Conservation (phyloP, 2,797 vertebrate species). For the Rhynchonycteris naso region DNA sequence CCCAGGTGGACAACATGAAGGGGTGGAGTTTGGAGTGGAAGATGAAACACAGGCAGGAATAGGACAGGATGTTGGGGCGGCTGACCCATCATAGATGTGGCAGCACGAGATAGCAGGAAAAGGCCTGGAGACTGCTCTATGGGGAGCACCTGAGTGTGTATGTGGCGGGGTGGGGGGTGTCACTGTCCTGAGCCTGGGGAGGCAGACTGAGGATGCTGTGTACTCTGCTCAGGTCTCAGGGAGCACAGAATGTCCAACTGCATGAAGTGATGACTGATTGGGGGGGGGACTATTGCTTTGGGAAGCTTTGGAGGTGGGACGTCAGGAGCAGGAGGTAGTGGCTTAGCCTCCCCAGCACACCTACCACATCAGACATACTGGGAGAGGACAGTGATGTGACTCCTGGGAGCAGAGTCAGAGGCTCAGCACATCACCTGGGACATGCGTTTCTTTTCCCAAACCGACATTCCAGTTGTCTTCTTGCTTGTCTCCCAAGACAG, state of each 20-base stretch:
- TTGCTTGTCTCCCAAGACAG: neutral
- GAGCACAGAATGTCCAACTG: neutral
- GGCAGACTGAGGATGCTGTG: neutral
- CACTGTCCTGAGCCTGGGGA: neutral
- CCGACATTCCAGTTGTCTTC: neutral
- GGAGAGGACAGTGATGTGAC: neutral
- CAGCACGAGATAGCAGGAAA: neutral
- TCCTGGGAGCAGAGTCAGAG: neutral
- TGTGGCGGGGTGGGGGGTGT: neutral
- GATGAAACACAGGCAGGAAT: neutral
- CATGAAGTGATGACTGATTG: neutral
- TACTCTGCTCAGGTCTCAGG: rapidly evolving
- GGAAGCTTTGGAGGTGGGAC: neutral
- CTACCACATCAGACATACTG: neutral
- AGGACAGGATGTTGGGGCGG: neutral
- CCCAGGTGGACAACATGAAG: neutral
- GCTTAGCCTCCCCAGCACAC: neutral
- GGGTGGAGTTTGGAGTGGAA: neutral
- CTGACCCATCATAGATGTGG: neutral
- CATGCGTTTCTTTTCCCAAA: neutral
- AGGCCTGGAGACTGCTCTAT: neutral
- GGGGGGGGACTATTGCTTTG: too few species aligned
- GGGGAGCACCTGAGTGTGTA: neutral
- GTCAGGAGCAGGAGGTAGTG: neutral
- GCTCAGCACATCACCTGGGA: neutral